Base-by-base conservation (phyloP, 2,797 vertebrate genomes). In the Staurois parvus region DNA sequence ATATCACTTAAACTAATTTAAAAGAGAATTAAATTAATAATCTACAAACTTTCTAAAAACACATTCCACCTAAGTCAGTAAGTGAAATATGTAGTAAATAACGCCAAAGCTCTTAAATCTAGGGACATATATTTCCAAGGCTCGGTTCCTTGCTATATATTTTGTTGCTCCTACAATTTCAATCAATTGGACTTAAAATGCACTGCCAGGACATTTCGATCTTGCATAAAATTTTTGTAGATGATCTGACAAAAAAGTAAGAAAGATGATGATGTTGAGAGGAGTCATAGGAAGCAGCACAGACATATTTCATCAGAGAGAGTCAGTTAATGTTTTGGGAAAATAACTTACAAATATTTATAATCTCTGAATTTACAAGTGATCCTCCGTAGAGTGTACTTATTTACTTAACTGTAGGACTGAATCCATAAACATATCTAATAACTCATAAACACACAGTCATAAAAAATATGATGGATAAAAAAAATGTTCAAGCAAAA, bases 281-380 rank as follows among this genome's bases (percentile, higher is more conserved):
- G 79, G 59, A 87, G 82, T 73, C 76, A 19, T 62, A 74, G 70
- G 76, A 79, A 75, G 70, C 29, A 75, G 81, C 32, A 69, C 28
- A 83, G 81, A 17, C 59, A 79, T 79, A 79, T 87, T 87, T 87
- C 76, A 74, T 79, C 72, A 70, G 32, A 75, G 64, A 84, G 72
- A 79, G 69, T 79, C 76, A 68, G 69, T 75, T 87, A 83, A 83
- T 87, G 81, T 78, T 83, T 79, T 37, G 56, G 24, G 75, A 70
- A 81, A 77, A 87, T 83, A 87, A 87, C 85, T 75, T 83, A 78
- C 62, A 78, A 73, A 84, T 87, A 87, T 87, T 83, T 79, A 79
- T 87, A 83, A 83, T 83, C 67, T 87, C 52, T 83, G 69, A 62
- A 87, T 83, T 79, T 76, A 68, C 85, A 87, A 83, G 76, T 78